Base-by-base conservation (phyloP, 2,888 invertebrate species). In the Xanthia togata region DNA sequence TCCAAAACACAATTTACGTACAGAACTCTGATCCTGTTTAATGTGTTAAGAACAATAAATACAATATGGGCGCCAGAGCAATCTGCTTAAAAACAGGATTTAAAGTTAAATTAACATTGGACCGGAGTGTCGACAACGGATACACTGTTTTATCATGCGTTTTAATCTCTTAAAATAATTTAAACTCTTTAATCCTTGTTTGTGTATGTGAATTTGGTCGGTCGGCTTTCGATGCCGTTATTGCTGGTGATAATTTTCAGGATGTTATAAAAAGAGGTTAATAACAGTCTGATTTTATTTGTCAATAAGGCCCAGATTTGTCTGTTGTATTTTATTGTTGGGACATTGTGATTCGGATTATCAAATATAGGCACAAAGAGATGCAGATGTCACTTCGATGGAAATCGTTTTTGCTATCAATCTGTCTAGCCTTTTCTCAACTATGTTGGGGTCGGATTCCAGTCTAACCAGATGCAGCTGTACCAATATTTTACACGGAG, bases 121-220 rank as follows among this genome's bases (percentile, higher is more conserved):
- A 77, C 88, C 86, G 89, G 81, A 88, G 90, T 90, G 91, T 89
- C 89, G 90, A 91, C 92, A 91, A 76, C 88, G 86, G 88, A 79
- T 83, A 87, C 82, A 82, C 80, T 88, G 89, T 91, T 92, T 92
- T 93, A 93, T 93, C 94, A 91, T 93, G 92, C 88, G 92, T 91
- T 93, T 92, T 93, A 94, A 94, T 94, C 94, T 93, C 91, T 90
- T 91, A 89, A 94, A 94, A 94, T 94, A 93, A 94, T 93, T 94
- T 94, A 93, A 94, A 94, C 90, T 94, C 94, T 93, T 84, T 93
- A 94, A 95, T 92, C 94, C 94, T 77, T 90, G 91, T 92, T 91
- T 90, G 90, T 81, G 86, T 83, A 79, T 85, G 78, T 85, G 83
- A 85, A 80, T 82, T 78, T 75, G 77, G 80, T 83, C 69, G 78